These are phyloP conservation scores for Orchesella cincta DNA, from an alignment of 1,140 invertebrate genomes.

Conservation along the genomic window DNA sequence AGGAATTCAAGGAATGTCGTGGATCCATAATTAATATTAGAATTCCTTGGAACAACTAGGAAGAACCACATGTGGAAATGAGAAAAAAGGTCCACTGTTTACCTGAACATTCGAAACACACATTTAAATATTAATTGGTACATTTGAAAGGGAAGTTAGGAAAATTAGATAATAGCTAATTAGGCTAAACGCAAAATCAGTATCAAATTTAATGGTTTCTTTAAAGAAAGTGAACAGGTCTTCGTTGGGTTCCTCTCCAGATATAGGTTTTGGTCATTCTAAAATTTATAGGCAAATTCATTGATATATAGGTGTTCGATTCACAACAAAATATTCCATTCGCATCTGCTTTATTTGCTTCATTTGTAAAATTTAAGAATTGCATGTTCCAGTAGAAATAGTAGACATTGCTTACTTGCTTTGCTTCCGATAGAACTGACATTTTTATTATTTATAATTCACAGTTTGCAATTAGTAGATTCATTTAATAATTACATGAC, in stretches of 20 bases:
- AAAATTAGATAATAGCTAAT: background rate
- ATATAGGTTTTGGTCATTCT: background rate
- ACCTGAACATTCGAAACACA: too few relatives aligned
- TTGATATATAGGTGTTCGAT: background rate
- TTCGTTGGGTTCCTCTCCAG: slow-evolving; percentile 9
- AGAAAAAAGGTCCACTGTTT: too few relatives aligned
- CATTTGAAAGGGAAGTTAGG: background rate
- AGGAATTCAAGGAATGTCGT: background rate
- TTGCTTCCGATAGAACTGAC: too few relatives aligned
- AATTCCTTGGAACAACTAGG: too few relatives aligned
- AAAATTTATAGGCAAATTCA: slow-evolving; percentile 28
- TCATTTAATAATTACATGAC: too few relatives aligned
- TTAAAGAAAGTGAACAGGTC: background rate
- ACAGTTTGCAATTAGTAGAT: too few relatives aligned
- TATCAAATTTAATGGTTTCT: background rate
- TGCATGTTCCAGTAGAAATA: too few relatives aligned
- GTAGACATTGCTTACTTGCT: too few relatives aligned
- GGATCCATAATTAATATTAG: too few relatives aligned
- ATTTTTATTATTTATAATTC: too few relatives aligned
- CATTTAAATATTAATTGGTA: too few relatives aligned
- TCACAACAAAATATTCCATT: background rate
- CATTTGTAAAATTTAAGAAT: background rate
- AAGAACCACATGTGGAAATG: too few relatives aligned
- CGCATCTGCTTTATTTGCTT: background rate
- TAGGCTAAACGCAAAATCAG: background rate